Evolutionary conservation across 1,140 invertebrate genomes (phyloP), one percentile per base, ranked within the genome.

Genomic region (Lepidurus couesii): DNA sequence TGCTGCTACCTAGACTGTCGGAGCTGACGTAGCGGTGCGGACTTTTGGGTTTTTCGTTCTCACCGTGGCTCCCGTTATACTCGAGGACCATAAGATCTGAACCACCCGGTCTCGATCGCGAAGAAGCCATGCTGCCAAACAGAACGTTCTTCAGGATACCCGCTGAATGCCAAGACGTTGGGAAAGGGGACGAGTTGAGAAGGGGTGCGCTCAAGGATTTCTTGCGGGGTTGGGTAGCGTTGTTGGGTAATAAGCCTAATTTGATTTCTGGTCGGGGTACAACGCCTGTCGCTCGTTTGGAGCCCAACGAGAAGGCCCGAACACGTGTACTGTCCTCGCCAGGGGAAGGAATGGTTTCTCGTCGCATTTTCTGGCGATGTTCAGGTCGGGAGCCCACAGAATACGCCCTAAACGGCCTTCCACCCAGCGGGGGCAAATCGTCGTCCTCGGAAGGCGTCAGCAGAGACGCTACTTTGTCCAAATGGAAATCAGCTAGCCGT

Each of bases 321-420:
- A 89, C 89, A 74, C 91, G 84, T 44, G 77, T 26, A 9, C 34
- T 84, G 84, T 47, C 83, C 81, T 76, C 83, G 73, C 77, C 84
- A 42, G 73, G 3, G 44, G 24, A 47, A 47, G 43, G 75, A 77
- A 26, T 44, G 75, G 43, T 44, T 77, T 44, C 43, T 44, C 16
- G 44, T 13, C 44, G 43, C 44, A 44, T 44, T 45, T 77, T 77
- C 21, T 9, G 75, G 11, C 34, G 75, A 3, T 47, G 82, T 1
- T 91, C 89, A n/a, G 91, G 89, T 80, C 90, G 89, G 42, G 93
- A 95, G 8, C 95, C 95, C 74, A 96, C 92, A 42, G 94, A 95
- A 84, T 96, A 96, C 3, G 94, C 92, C 81, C 95, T 88, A 65
- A 88, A 87, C 42, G 91, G 91, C 78, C 92, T 87, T 81, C 87